phyloP scores from a whole-genome alignment of 2,797 vertebrate species.

The Chrysocyon brachyurus region DNA sequence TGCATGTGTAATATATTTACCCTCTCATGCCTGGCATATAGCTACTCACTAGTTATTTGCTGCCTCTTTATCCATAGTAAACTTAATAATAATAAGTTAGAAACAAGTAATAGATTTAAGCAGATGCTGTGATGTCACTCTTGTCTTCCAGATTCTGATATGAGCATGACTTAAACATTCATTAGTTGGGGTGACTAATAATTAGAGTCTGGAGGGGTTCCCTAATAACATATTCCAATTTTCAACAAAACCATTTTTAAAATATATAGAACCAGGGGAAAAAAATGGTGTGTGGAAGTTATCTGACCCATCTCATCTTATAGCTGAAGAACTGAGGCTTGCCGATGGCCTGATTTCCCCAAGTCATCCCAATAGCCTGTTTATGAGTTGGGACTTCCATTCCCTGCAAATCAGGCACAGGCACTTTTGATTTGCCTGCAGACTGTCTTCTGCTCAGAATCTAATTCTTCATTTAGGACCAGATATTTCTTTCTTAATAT shows the following conservation, averaged over 20 bases:
- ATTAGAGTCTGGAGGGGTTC: not conserved
- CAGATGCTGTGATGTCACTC: not conserved
- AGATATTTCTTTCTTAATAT: not conserved
- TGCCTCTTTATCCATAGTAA: not conserved
- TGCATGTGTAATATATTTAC: not conserved
- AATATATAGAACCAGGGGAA: not conserved
- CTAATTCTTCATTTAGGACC: not conserved
- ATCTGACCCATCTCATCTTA: not conserved
- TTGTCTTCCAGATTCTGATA: not conserved
- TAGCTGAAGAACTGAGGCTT: not conserved
- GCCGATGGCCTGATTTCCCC: not conserved
- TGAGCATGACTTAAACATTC: not conserved
- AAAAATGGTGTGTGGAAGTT: not conserved
- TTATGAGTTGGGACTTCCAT: not conserved
- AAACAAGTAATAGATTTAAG: not conserved
- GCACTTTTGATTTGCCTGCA: not conserved
- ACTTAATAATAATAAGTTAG: not conserved
- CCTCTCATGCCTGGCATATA: not conserved
- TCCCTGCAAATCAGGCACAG: not conserved
- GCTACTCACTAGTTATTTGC: not conserved
- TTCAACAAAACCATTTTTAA: not conserved
- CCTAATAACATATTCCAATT: not conserved
- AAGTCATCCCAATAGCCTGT: not conserved
- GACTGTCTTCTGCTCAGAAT: not conserved
- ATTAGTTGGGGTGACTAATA: not conserved